Evolutionary conservation across 2,888 invertebrate species (phyloP), one percentile per base, ranked within the genome.

Genomic region (Trissolcus japonicus): DNA sequence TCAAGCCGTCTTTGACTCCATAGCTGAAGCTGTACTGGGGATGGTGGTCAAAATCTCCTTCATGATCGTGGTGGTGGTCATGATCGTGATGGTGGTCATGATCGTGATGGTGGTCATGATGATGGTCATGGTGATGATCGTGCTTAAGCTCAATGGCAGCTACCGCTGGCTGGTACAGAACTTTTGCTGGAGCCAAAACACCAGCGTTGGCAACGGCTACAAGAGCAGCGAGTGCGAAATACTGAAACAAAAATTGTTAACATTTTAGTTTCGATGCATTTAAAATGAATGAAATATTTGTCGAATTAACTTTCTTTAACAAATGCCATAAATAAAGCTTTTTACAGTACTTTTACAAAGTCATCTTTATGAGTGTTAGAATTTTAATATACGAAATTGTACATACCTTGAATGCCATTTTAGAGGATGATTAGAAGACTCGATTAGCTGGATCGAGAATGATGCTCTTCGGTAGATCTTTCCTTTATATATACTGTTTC

Each of bases 1-100:
- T 84, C 35, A 80, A 21, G 13, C 72, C 59, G 35, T 83, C 84
- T 25, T 61, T 40, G 2, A 84, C 82, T 54, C 81, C 81, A 25
- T 53, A 62, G 21, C 50, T 62, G 53, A 41, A 53, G 41, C 62
- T 62, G 41, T 60, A 60, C 43, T 60, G 48, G 2, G 59, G 59
- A 9, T 60, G n/a, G 29, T 46, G 59, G 9, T 60, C 48, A 11
- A 48, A 60, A 25, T 60, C 59, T 29, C 46, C 48, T 11, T 60
- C 59, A n/a, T 51, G 51, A 51, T 51, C 17, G 17, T 51, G 51
- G 17, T 51, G 17, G 11, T 51, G 51, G 17, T 51, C 17, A 51
- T 51, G 17, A 9, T 17, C 17, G 9, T 51, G 17, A 7, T n/a
- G 48, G 17, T 51, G 51, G 16, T 46, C 46, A 16, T 46, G 46